Conservation (phyloP, 2,797 vertebrate genomes). For the Falco biarmicus region DNA sequence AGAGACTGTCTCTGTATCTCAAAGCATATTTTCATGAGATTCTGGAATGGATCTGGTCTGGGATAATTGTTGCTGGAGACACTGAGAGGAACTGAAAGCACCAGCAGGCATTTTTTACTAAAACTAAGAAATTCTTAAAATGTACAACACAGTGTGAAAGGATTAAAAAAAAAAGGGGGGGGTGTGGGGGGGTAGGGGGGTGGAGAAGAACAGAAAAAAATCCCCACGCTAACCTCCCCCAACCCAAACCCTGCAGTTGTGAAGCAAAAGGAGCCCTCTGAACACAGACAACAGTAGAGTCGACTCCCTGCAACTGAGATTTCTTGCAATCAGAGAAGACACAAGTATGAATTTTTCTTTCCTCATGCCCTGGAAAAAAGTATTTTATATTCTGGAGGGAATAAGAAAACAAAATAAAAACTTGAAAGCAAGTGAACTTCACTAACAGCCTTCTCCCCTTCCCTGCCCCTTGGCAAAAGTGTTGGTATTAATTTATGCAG, state of each 20-base stretch:
- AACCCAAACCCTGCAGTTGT: background rate
- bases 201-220: background rate
- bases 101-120: constrained; percentile 38
- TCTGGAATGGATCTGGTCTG: background rate
- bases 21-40: constrained; percentile 38
- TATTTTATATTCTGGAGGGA: constrained; percentile 51
- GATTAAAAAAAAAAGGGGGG: too few relatives aligned
- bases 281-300: constrained; percentile 7
- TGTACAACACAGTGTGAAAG: background rate
- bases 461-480: background rate
- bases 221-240: background rate
- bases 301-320: background rate
- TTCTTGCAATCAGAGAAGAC: constrained; percentile 33
- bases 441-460: background rate
- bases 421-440: background rate
- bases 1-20: background rate
- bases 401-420: background rate
- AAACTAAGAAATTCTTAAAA: constrained; percentile 27
- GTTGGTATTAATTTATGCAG: background rate
- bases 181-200: background rate
- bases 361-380: constrained; percentile 18
- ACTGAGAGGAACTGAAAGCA: constrained; percentile 19
- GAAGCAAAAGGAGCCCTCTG: constrained; percentile 34
- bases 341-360: constrained; percentile 16
- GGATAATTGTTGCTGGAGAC: constrained; percentile 52